phyloP scores from a whole-genome alignment of 2,113 vertebrate genomes.

The Probosciger aterrimus region DNA sequence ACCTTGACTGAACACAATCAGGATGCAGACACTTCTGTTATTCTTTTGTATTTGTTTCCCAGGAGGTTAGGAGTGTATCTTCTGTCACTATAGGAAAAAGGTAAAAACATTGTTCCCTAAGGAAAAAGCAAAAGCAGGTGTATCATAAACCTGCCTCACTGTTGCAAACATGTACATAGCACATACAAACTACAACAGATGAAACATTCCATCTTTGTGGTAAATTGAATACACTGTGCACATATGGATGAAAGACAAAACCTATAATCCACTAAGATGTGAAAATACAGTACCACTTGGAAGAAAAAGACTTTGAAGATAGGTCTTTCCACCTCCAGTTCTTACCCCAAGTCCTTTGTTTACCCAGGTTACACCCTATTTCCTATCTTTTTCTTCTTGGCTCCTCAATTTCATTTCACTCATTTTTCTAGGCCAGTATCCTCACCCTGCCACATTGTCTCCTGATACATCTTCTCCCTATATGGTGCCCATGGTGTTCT shows the following conservation, averaged over 20 bases:
- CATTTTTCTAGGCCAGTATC: background rate
- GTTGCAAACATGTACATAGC: constrained; percentile 8
- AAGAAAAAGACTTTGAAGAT: background rate
- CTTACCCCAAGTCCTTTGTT: background rate
- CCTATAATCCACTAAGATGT: background rate
- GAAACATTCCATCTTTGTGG: background rate
- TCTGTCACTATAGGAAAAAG: constrained; percentile 33
- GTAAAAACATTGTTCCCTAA: constrained; percentile 28
- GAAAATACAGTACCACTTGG: background rate
- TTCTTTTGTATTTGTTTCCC: constrained; percentile 48
- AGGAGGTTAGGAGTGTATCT: constrained; percentile 19
- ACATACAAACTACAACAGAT: background rate
- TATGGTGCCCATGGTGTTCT: background rate
- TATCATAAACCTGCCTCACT: constrained; percentile 50
- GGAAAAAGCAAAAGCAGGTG: constrained; percentile 50
- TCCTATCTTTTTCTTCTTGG: background rate
- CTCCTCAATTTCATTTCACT: background rate
- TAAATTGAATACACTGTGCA: background rate
- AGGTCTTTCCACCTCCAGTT: background rate
- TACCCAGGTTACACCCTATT: background rate
- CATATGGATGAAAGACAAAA: background rate
- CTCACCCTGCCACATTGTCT: background rate
- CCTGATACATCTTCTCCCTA: background rate
- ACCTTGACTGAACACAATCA: constrained; percentile 56
- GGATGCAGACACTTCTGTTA: constrained; percentile 49